These are phyloP conservation scores for Eidolon helvum DNA, from an alignment of 2,113 vertebrate species.

Conservation along the genomic window DNA sequence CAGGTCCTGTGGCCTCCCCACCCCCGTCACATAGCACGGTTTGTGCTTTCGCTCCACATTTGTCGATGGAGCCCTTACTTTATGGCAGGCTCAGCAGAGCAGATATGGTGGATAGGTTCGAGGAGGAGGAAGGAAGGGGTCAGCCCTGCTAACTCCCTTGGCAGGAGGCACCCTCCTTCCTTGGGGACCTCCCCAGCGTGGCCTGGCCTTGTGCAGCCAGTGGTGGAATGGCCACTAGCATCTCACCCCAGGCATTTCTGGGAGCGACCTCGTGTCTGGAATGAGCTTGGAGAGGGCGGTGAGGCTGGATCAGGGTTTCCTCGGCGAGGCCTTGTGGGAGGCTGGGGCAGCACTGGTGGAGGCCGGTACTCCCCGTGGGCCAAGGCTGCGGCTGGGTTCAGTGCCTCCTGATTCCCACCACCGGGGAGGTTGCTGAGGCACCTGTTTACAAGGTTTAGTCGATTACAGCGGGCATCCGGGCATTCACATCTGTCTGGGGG, in stretches of 20 bases:
- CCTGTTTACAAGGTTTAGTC: background rate
- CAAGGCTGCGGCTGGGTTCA: background rate
- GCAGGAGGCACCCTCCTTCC: background rate
- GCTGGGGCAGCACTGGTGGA: background rate
- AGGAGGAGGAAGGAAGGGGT: background rate
- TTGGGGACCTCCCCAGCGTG: background rate
- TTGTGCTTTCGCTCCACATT: rapidly evolving
- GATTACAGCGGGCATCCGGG: background rate
- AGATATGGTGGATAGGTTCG: background rate
- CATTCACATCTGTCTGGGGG: background rate
- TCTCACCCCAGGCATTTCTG: background rate
- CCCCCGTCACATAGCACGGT: rapidly evolving
- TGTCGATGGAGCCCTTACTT: background rate
- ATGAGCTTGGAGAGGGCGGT: background rate
- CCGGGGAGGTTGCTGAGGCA: background rate
- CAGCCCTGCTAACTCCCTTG: background rate
- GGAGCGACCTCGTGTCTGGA: slow-evolving; percentile 71
- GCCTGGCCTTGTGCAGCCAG: background rate
- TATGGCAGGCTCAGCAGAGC: background rate
- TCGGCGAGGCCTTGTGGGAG: background rate
- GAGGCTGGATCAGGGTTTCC: background rate
- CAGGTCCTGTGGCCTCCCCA: too few species aligned
- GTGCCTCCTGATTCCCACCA: background rate
- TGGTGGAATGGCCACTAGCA: background rate
- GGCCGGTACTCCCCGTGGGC: background rate